Conservation (phyloP, 2,113 vertebrate genomes). For the Thunnus maccoyii region DNA sequence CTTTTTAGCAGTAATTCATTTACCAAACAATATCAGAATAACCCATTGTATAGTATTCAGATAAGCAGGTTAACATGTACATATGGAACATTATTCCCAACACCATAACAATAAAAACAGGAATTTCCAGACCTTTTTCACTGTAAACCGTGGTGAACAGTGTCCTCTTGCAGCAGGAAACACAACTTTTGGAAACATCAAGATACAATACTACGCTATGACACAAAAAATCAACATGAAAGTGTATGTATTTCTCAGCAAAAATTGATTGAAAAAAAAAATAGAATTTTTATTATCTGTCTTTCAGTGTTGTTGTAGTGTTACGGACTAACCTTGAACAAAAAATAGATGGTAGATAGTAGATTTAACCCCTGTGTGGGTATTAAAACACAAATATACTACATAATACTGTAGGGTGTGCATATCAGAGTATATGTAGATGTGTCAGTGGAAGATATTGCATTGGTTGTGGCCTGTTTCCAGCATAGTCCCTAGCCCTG, state of each 20-base stretch:
- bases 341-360: background rate
- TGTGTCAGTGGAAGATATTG: background rate
- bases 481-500: constrained; percentile 14
- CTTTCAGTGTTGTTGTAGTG: background rate
- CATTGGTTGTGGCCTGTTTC: background rate
- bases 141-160: too few relatives aligned
- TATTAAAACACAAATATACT: background rate
- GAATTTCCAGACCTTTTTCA: too few relatives aligned
- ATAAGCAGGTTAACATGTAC: background rate
- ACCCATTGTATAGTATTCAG: background rate
- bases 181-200: too few relatives aligned
- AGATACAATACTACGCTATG: too few relatives aligned
- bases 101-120: too few relatives aligned
- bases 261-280: background rate
- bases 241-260: background rate
- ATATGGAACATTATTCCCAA: background rate
- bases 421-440: background rate
- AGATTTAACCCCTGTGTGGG: background rate
- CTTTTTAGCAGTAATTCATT: background rate
- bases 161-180: too few relatives aligned
- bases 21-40: background rate
- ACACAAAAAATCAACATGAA: too few relatives aligned
- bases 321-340: background rate
- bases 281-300: background rate
- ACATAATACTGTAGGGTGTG: background rate